Evolutionary conservation across 2,888 invertebrate species (phyloP), one percentile per base, ranked within the genome.

Genomic region (Zygothrica quintamaculata): DNA sequence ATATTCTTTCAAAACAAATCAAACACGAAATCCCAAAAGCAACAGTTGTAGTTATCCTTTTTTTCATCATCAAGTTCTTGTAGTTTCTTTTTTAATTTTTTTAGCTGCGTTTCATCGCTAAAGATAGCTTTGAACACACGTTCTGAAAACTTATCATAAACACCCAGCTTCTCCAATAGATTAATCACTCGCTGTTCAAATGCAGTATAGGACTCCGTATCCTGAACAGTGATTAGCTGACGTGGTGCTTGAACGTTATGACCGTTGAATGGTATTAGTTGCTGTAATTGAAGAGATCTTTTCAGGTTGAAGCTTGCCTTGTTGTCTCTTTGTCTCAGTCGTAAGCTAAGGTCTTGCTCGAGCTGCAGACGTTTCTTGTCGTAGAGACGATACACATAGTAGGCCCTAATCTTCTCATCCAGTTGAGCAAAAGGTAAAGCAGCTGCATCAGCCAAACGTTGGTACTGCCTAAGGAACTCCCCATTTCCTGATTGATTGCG

Each of bases 21-120:
- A 16, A 71, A 47, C 26, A 82, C 36, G 7, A 64, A 57, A n/a
- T 65, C 61, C 82, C 77, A 77, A 0, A 75, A 7, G 9, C 22
- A 37, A 13, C 52, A 46, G 4, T 37, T 37, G n/a, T n/a, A n/a
- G n/a, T 6, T 29, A 1, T 56, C 34, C 2, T 43, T 22, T 0
- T 53, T 34, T 3, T 66, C 58, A 5, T 58, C 29, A 6, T 51
- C 77, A n/a, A 74, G 26, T 9, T 65, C 64, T 0, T 48, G 37
- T 0, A 77, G 68, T 13, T 52, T 70, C 12, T 66, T 60, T 12
- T 66, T 70, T 0, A 80, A 51, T 0, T 7, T n/a, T n/a, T n/a
- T n/a, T n/a, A n/a, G n/a, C n/a, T n/a, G n/a, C n/a, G n/a, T n/a
- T n/a, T n/a, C n/a, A n/a, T n/a, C n/a, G n/a, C n/a, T n/a, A n/a